Percentiles rank a stretch among this genome's conserved stretches.
These are phyloP conservation scores for Australoheros facetus DNA, from an alignment of 2,797 vertebrate species.

Conservation along the genomic window DNA sequence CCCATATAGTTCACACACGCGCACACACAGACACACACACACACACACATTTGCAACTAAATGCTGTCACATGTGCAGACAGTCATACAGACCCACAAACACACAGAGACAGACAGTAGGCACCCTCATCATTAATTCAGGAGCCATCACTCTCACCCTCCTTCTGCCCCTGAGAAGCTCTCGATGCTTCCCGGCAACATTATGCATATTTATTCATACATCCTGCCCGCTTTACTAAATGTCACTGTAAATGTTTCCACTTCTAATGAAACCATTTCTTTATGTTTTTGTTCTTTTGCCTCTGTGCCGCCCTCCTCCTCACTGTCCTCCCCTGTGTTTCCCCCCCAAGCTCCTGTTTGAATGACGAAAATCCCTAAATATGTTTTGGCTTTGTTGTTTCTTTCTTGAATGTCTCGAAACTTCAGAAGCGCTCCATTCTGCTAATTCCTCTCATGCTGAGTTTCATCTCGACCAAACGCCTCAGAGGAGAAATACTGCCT, in stretches of 20 bases:
- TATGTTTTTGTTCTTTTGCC: constrained; percentile 57
- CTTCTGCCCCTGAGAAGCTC: constrained; percentile 74
- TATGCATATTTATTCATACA: constrained; percentile 83
- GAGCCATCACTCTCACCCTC: constrained; percentile 76
- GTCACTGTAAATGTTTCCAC: constrained; percentile 80
- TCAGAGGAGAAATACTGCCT: constrained; percentile 50
- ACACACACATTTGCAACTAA: constrained; percentile 51
- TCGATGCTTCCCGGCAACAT: constrained; percentile 75
- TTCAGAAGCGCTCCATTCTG: constrained; percentile 54
- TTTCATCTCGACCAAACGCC: constrained; percentile 64
- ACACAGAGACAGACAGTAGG: constrained; percentile 72
- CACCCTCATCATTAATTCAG: constrained; percentile 83
- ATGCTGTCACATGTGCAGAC: constrained; percentile 64
- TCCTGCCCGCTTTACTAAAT: constrained; percentile 76
- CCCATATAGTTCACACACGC: not conserved
- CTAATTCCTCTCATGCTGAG: constrained; percentile 69
- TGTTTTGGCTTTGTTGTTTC: constrained; percentile 11
- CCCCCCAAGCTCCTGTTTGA: constrained; percentile 29
- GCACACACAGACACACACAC: not conserved
- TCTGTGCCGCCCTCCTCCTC: not conserved
- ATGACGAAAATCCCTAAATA: constrained; percentile 50
- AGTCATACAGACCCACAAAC: constrained; percentile 51
- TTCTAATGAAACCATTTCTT: constrained; percentile 75
- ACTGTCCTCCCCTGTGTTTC: constrained; percentile 1
- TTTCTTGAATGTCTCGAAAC: constrained; percentile 50